Conservation (phyloP, 2,797 vertebrate genomes). For the Setipinna tenuifilis region DNA sequence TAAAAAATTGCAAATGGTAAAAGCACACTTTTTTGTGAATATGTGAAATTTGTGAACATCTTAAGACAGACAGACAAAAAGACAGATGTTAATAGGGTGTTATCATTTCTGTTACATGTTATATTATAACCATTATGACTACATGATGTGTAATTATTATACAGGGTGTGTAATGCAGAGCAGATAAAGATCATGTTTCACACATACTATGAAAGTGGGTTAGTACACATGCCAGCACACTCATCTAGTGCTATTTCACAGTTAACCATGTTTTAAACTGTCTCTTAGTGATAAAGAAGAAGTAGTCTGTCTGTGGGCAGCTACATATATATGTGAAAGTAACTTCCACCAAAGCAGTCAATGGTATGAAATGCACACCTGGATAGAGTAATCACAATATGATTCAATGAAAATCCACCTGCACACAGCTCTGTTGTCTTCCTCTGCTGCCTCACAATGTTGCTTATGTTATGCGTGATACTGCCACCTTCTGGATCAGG, state of each 20-base stretch:
- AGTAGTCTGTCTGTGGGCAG: background rate
- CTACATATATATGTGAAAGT: too few relatives aligned
- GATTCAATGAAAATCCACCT: background rate
- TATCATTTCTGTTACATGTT: too few relatives aligned
- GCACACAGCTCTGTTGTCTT: background rate
- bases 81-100: too few relatives aligned
- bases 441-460: background rate
- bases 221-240: too few relatives aligned
- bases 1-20: too few relatives aligned
- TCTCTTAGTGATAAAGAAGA: background rate
- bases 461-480: background rate
- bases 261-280: background rate
- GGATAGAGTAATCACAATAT: background rate
- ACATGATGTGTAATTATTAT: background rate
- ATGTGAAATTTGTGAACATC: background rate
- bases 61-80: too few relatives aligned
- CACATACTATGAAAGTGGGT: too few relatives aligned
- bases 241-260: background rate
- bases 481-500: background rate
- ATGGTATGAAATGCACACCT: too few relatives aligned
- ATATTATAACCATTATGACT: background rate
- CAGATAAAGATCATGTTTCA: too few relatives aligned
- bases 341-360: background rate
- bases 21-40: background rate
- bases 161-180: constrained; percentile 38